Evolutionary conservation across 2,888 invertebrate genomes (phyloP), one percentile per base, ranked within the genome.

Genomic region (Argyresthia goedartella): DNA sequence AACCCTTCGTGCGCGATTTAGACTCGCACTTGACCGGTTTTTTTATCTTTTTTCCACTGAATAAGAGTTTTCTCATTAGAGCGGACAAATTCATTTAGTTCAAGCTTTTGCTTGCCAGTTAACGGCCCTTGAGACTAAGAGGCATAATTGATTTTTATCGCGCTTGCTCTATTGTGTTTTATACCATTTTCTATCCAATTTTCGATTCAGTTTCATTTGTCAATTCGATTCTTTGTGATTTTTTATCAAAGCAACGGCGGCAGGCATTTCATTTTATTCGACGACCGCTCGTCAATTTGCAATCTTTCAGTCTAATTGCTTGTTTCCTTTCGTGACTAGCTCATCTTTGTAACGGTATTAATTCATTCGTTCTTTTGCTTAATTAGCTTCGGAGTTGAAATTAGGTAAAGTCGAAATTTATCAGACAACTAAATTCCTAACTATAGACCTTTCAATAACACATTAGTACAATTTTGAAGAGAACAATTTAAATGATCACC

Each of bases 51-150:
- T 58, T 61, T 54, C 55, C 59, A 57, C 64, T 62, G 71, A 77
- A 72, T 72, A 62, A 63, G 72, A 77, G 65, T 79, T 79, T 79
- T 76, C 78, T 75, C 74, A 73, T 76, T 77, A 78, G 65, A 67
- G 65, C 59, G 64, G 59, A 75, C 65, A 76, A 78, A 76, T 79
- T 76, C 73, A 71, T 75, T 79, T 75, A 71, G 67, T 60, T 65
- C 61, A 57, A 58, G 61, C 58, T 60, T 65, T 25, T 25, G 25
- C 25, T 25, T 63, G 43, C 50, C 35, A 10, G 50, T 44, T 50
- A 50, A 35, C 44, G 44, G 44, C 43, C 10, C 44, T 34, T 33
- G 44, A 13, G n/a, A 14, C 4, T 25, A 4, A 36, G 35, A 49
- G 16, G 14, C 44, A 4, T 50, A 50, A 50, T 50, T 50, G 44